Base-by-base conservation (phyloP, 2,888 invertebrate genomes). In the Trissoscelio sp. region DNA sequence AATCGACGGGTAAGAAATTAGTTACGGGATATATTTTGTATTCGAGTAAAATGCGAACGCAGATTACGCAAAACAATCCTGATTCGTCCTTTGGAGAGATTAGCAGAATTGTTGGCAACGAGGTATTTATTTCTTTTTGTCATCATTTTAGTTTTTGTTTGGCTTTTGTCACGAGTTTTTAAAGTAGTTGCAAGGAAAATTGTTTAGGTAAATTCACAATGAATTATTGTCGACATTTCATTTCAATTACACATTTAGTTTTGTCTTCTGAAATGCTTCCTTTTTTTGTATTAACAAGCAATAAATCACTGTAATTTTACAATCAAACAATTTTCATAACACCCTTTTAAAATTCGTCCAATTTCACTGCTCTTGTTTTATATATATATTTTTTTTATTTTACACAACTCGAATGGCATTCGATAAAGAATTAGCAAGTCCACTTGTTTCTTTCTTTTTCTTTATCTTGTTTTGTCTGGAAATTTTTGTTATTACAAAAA, bases 11-110 rank as follows among this genome's bases (percentile, higher is more conserved):
- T 86, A 96, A 96, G 92, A 96, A 97, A 92, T 93, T 97, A 83
- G 96, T 97, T 87, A 99, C 98, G 79, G 99, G 99, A 6, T 99
- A 99, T 93, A 99, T 99, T 86, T 93, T 99, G 79, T 99, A 98
- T 93, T 98, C 99, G 44, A 97, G 98, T 88, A 99, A 99, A 92
- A 96, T 98, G 55, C 94, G 99, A 69, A 97, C 98, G 91, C 95
- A 95, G 66, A 97, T 99, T 83, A 96, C 97, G 83, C 96, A 97
- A 86, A 97, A 96, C 89, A 98, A 99, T 92, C 99, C 99, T 0
- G 98, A 97, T 79, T 95, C 97, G 69, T 95, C 96, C 3, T 99
- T 99, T 92, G 99, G 99, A 88, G 94, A 96, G 93, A 95, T 94
- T 87, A 95, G 95, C 90, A 93, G 94, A 87, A 93, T 95, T 88